These are phyloP conservation scores for Phrynocephalus versicolor DNA, from an alignment of 2,113 vertebrate species.

Conservation along the genomic window DNA sequence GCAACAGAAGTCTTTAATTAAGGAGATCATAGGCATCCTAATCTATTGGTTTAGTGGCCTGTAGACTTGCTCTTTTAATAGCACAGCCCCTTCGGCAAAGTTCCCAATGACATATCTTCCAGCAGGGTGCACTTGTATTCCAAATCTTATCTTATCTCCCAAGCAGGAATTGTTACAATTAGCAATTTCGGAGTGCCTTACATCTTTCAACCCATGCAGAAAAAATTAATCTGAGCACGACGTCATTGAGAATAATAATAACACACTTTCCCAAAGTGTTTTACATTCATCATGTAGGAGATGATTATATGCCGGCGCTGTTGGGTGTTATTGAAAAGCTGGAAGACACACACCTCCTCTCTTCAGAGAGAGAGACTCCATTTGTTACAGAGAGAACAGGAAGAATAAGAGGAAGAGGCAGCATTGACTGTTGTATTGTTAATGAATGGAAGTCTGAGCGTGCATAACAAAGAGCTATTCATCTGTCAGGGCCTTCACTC, in stretches of 20 bases:
- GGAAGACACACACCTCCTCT: constrained; percentile 23
- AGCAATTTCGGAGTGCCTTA: constrained; percentile 66
- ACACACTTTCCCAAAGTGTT: constrained; percentile 70
- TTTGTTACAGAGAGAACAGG: constrained; percentile 55
- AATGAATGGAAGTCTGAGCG: constrained; percentile 58
- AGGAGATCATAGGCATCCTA: neutral
- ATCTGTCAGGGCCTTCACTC: constrained; percentile 61
- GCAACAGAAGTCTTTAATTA: constrained; percentile 49
- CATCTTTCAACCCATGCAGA: constrained; percentile 66
- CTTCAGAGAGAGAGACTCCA: constrained; percentile 35
- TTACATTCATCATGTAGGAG: constrained; percentile 64
- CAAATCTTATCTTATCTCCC: constrained; percentile 58
- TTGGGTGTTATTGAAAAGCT: constrained; percentile 66
- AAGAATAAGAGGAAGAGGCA: neutral
- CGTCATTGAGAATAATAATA: constrained; percentile 79
- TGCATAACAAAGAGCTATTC: constrained; percentile 67
- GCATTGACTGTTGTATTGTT: constrained; percentile 44
- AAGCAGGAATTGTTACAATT: constrained; percentile 64
- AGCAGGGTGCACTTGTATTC: constrained; percentile 30
- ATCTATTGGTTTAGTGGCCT: constrained; percentile 40
- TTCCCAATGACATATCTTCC: constrained; percentile 47
- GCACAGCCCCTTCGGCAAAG: constrained; percentile 36
- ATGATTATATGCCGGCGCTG: constrained; percentile 67
- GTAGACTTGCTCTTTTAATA: constrained; percentile 28
- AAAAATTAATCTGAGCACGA: constrained; percentile 76